These are phyloP conservation scores for Cryptus viduatorius DNA, from an alignment of 2,888 invertebrate genomes.

Conservation along the genomic window DNA sequence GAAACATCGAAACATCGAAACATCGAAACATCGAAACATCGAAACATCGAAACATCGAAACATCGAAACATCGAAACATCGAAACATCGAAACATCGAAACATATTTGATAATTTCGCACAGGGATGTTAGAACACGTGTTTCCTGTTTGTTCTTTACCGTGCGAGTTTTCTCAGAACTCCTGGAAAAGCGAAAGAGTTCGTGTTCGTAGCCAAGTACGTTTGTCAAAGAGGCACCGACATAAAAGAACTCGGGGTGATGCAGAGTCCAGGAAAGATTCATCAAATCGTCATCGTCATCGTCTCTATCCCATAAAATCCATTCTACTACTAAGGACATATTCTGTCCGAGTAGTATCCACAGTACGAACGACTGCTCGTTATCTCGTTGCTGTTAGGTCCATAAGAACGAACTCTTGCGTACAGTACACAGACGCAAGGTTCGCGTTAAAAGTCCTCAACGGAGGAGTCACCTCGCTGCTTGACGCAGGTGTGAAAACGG, in stretches of 20 bases:
- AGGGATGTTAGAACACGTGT: constrained; percentile 1
- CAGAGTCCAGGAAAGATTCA: constrained; percentile 53
- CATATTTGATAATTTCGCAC: not conserved
- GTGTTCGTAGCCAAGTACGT: constrained; percentile 28
- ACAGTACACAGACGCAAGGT: constrained; percentile 33
- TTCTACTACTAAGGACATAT: constrained; percentile 57
- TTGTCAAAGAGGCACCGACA: constrained; percentile 44
- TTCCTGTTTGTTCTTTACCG: not conserved
- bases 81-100: too few species aligned
- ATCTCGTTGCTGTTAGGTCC: constrained; percentile 60
- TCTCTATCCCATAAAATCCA: constrained; percentile 41
- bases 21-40: too few species aligned
- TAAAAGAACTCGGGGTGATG: constrained; percentile 37
- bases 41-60: too few species aligned
- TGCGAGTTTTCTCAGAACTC: constrained; percentile 9
- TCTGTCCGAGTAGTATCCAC: constrained; percentile 20
- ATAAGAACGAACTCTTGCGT: constrained; percentile 44
- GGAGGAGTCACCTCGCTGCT: constrained; percentile 69
- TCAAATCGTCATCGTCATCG: constrained; percentile 60
- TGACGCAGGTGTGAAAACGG: constrained; percentile 81
- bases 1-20: too few species aligned
- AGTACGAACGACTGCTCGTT: constrained; percentile 37
- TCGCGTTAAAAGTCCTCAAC: constrained; percentile 50
- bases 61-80: too few species aligned
- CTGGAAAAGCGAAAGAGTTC: constrained; percentile 2